phyloP scores from a whole-genome alignment of 2,113 vertebrate species.

The Grammomys dolichurus region DNA sequence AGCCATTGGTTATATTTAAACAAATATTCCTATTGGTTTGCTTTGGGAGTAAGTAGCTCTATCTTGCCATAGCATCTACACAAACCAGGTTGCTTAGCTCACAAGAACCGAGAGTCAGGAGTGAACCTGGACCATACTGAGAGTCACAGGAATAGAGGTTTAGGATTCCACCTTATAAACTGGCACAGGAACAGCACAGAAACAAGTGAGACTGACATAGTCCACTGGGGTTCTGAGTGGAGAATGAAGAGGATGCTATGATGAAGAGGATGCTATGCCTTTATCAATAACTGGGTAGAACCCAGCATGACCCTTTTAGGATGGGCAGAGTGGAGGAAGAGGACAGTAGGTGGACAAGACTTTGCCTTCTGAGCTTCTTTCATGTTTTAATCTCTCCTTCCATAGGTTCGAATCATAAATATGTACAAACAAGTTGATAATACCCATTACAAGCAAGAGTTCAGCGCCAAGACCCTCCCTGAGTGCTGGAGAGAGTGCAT shows the following conservation, averaged over 20 bases:
- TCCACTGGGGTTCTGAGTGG: not conserved
- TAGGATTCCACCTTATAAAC: not conserved
- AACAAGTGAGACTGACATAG: not conserved
- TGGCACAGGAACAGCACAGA: not conserved
- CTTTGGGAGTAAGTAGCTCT: constrained; percentile 20
- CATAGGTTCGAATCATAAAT: constrained; percentile 91
- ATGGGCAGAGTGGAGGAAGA: not conserved
- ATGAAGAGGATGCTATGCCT: not conserved
- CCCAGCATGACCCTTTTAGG: not conserved
- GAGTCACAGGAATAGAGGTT: not conserved
- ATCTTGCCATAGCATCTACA: not conserved
- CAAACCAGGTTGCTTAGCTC: not conserved
- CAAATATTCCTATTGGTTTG: not conserved
- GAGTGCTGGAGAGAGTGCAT: constrained; percentile 93
- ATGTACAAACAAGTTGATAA: constrained; percentile 89
- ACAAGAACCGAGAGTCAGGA: not conserved
- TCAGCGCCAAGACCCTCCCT: constrained; percentile 88
- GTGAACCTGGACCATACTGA: not conserved
- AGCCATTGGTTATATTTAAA: constrained; percentile 1
- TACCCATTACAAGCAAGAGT: constrained; percentile 90
- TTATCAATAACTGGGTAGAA: not conserved
- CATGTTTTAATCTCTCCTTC: not conserved
- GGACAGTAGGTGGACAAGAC: not conserved
- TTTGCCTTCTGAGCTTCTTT: fast-evolving
- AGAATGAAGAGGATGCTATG: too few species aligned